Conservation (phyloP, 2,888 invertebrate genomes). For the Drosophila borealis region DNA sequence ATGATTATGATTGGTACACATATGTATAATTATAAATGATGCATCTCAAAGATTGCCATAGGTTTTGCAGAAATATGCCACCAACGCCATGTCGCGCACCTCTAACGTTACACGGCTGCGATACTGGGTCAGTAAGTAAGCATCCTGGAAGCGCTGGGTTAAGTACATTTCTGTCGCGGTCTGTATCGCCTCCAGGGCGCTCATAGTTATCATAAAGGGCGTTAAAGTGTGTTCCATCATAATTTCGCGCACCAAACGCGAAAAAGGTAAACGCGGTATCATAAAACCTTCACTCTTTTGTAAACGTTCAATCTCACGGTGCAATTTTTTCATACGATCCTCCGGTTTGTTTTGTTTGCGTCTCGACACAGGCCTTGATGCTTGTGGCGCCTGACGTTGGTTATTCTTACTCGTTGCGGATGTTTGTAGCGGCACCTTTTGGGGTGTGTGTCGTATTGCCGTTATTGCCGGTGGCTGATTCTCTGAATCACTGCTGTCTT, state of each 20-base stretch:
- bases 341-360: conserved; percentile 46
- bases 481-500: conserved; percentile 20
- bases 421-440: not conserved
- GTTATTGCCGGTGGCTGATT: conserved; percentile 21
- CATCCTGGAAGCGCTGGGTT: conserved; percentile 85
- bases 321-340: conserved; percentile 1
- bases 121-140: conserved; percentile 84
- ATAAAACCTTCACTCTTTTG: conserved; percentile 57
- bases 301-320: conserved; percentile 47
- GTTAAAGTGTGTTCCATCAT: conserved; percentile 59
- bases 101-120: conserved; percentile 85
- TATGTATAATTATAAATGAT: not conserved
- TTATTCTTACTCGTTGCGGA: not conserved
- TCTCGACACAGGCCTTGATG: not conserved
- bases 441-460: not conserved
- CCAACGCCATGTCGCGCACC: conserved; percentile 85
- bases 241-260: conserved; percentile 85
- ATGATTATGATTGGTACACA: not conserved
- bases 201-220: conserved; percentile 76
- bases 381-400: not conserved
- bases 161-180: conserved; percentile 86
- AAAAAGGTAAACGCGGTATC: conserved; percentile 85
- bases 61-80: conserved; percentile 52
- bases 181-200: conserved; percentile 85
- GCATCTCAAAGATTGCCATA: conserved; percentile 27